A percentile compares a stretch with the other conserved stretches of the same genome.
Evolutionary conservation across 1,140 invertebrate species (phyloP).

Genomic region (Latrodectus geometricus): DNA sequence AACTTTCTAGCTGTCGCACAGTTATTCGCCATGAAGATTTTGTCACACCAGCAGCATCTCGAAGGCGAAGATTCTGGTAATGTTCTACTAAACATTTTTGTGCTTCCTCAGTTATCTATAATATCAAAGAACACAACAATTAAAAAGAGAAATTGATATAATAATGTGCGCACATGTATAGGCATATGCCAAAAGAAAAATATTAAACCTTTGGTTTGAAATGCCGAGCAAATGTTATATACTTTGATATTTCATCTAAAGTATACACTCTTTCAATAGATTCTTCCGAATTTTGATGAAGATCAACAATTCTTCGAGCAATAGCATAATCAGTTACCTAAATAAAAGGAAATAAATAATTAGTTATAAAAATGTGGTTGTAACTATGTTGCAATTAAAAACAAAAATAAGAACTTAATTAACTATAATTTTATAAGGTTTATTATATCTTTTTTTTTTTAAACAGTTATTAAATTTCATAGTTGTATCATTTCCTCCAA

Average conservation of each 20-base stretch:
- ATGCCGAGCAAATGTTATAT: slow-evolving; percentile 95
- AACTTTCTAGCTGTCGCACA: slow-evolving; percentile 98
- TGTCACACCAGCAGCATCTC: slow-evolving; percentile 80
- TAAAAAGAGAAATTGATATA: background rate
- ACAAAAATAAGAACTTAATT: no score
- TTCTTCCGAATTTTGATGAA: slow-evolving; percentile 86
- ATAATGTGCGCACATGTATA: background rate
- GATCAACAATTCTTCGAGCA: slow-evolving; percentile 93
- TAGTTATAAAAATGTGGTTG: no score
- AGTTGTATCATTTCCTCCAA: no score
- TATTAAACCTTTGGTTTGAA: slow-evolving; percentile 89
- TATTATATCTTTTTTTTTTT: no score
- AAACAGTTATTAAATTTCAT: no score
- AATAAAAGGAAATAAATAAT: slow-evolving; percentile 54
- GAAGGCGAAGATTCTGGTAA: slow-evolving; percentile 87
- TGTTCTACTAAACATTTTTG: slow-evolving; percentile 86
- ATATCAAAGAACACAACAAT: slow-evolving; percentile 13
- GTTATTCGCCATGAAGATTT: slow-evolving; percentile 93
- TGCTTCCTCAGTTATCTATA: slow-evolving; percentile 78
- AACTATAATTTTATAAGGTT: no score
- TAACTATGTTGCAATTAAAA: no score
- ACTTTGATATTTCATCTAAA: slow-evolving; percentile 88
- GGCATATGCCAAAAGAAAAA: background rate
- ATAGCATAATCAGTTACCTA: slow-evolving; percentile 92
- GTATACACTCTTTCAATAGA: slow-evolving; percentile 84